Conservation (phyloP, 2,888 invertebrate species). For the Cartodere bifasciata region DNA sequence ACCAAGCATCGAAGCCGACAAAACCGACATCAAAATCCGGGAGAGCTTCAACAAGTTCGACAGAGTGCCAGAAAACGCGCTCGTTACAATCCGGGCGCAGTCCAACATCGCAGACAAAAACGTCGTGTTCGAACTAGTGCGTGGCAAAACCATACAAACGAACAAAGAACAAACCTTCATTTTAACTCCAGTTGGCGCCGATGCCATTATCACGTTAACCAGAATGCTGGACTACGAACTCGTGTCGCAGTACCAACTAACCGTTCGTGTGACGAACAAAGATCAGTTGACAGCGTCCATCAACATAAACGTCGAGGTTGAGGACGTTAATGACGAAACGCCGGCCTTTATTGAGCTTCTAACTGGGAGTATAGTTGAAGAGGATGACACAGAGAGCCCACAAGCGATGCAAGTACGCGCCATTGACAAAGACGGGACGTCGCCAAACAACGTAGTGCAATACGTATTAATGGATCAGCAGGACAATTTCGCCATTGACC, state of each 20-base stretch:
- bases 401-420: conserved; percentile 81
- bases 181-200: conserved; percentile 45
- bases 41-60: conserved; percentile 67
- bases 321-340: conserved; percentile 85
- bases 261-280: conserved; percentile 71
- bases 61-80: too few species aligned
- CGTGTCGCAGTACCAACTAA: conserved; percentile 70
- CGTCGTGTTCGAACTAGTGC: conserved; percentile 66
- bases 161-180: conserved; percentile 70
- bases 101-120: conserved; percentile 67
- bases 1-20: conserved; percentile 55
- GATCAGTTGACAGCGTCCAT: conserved; percentile 69
- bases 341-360: conserved; percentile 74
- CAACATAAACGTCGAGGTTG: conserved; percentile 62
- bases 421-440: conserved; percentile 75
- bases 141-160: conserved; percentile 75
- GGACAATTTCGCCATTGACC: conserved; percentile 73
- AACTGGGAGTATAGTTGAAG: conserved; percentile 73
- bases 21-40: conserved; percentile 48
- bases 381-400: conserved; percentile 72
- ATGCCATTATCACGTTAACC: conserved; percentile 62
- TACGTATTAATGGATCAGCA: conserved; percentile 56
- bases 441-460: conserved; percentile 68
- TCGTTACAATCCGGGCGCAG: not conserved
- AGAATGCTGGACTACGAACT: conserved; percentile 73